Evolutionary conservation across 2,888 invertebrate genomes (phyloP).

Genomic region (Lasioglossum leucozonium): DNA sequence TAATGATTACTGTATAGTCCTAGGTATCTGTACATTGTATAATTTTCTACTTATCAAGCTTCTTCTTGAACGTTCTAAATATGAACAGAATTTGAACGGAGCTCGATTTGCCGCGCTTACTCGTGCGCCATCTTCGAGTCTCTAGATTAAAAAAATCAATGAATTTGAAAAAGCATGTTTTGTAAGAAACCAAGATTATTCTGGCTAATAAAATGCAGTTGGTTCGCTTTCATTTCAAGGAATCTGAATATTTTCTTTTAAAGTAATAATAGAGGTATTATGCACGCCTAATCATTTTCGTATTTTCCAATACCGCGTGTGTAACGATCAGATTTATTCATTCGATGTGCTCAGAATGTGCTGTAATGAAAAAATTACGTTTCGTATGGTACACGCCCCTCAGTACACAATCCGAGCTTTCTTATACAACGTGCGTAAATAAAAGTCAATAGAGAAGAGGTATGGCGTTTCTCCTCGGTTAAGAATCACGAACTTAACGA

Average conservation of each 20-base stretch:
- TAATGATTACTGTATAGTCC: background rate
- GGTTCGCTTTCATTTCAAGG: background rate
- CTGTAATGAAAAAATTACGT: conserved; percentile 29
- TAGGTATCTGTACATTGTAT: conserved; percentile 1
- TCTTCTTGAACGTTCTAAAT: background rate
- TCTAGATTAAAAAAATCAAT: background rate
- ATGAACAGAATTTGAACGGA: background rate
- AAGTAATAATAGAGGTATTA: background rate
- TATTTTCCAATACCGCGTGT: conserved; percentile 21
- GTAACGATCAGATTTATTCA: conserved; percentile 29
- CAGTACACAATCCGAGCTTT: background rate
- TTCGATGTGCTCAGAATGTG: conserved; percentile 49
- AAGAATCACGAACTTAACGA: background rate
- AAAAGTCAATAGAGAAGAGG: conserved; percentile 6
- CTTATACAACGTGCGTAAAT: background rate
- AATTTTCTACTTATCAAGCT: conserved; percentile 6
- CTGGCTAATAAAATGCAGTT: background rate
- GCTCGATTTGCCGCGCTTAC: background rate
- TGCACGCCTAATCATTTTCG: conserved; percentile 18
- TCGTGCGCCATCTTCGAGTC: background rate
- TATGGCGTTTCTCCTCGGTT: background rate
- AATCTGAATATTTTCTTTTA: background rate
- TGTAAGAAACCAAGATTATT: background rate
- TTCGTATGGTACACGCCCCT: background rate
- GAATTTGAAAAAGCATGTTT: background rate